Percentiles rank a stretch among this genome's conserved stretches.
These are phyloP conservation scores for Tauraco hartlaubi DNA, from an alignment of 2,797 vertebrate species.

Conservation along the genomic window DNA sequence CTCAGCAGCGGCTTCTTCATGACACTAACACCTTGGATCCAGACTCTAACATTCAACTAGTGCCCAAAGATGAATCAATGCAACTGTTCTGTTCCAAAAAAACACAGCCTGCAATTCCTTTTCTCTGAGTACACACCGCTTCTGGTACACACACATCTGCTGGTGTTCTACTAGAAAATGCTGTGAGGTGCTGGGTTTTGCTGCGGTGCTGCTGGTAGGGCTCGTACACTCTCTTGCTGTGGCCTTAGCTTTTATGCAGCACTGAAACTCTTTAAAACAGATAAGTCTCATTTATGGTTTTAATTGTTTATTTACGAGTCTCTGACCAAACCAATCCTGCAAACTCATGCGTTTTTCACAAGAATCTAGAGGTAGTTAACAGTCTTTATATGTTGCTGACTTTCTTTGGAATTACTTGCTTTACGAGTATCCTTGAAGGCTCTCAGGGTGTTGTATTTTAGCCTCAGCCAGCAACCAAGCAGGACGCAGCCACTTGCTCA, in stretches of 20 bases:
- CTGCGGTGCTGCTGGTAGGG: neutral
- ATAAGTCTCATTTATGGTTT: neutral
- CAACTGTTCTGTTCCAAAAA: neutral
- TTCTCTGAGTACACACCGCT: rapidly evolving
- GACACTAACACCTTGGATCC: neutral
- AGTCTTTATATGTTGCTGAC: neutral
- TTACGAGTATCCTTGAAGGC: neutral
- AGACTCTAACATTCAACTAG: neutral
- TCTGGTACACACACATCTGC: neutral
- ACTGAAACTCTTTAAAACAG: neutral
- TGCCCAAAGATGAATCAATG: neutral
- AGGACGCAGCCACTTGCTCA: too few relatives aligned
- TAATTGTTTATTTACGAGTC: neutral
- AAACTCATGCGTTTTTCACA: neutral
- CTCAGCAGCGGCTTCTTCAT: neutral
- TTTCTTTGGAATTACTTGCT: neutral
- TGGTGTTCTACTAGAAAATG: neutral
- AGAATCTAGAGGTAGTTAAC: neutral
- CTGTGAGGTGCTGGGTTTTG: neutral
- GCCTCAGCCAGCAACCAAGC: too few relatives aligned
- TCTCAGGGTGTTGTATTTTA: neutral
- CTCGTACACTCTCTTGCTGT: neutral
- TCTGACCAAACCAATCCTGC: neutral
- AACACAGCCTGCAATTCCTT: neutral
- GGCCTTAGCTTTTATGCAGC: neutral